A percentile compares a stretch with the other conserved stretches of the same genome.
These are phyloP conservation scores for Plestiodon gilberti DNA, from an alignment of 2,113 vertebrate genomes.

Conservation along the genomic window DNA sequence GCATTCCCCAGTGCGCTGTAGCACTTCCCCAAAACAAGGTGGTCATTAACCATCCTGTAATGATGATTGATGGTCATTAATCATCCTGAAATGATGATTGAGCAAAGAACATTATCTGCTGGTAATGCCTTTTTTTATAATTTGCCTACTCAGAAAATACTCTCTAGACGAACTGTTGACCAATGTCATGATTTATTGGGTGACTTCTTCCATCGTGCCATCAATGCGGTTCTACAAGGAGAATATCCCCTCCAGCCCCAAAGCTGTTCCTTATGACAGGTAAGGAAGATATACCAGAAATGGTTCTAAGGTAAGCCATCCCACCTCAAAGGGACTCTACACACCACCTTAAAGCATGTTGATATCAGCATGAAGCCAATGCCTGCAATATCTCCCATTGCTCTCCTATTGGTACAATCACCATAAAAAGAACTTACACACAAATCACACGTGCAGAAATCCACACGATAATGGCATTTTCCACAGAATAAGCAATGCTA, in stretches of 20 bases:
- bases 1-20: neutral
- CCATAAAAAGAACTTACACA: neutral
- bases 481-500: too few relatives aligned
- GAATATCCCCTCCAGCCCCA: constrained; percentile 63
- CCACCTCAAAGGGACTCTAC: neutral
- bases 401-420: neutral
- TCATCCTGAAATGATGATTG: neutral
- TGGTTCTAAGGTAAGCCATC: neutral
- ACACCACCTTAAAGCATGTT: neutral
- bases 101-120: too few relatives aligned
- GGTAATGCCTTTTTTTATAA: neutral
- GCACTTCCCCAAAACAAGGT: neutral
- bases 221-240: constrained; percentile 93
- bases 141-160: constrained; percentile 78
- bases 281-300: constrained; percentile 52
- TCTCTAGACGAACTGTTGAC: constrained; percentile 87
- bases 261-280: constrained; percentile 58
- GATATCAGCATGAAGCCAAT: neutral
- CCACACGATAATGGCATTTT: too few relatives aligned
- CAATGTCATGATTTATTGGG: constrained; percentile 91
- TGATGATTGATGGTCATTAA: rapidly evolving
- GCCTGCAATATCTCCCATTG: neutral
- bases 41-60: neutral
- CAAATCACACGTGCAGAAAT: neutral
- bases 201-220: constrained; percentile 81